phyloP scores from a whole-genome alignment of 2,113 vertebrate species.

The Spea multiplicata region DNA sequence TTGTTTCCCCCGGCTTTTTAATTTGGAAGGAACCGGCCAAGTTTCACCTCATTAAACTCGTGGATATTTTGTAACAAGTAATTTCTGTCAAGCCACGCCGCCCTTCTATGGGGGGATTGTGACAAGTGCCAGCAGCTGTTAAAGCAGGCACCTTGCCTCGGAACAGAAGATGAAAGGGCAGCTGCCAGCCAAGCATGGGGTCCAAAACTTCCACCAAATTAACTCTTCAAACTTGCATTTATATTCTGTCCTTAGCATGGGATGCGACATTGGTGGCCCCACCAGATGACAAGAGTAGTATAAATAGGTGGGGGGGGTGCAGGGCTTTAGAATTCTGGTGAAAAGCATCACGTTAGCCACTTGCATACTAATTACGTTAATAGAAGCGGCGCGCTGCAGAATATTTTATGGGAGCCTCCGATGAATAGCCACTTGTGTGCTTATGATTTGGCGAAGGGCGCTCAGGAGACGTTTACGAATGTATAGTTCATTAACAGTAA shows the following conservation, averaged over 20 bases:
- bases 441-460: no score
- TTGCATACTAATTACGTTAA: constrained; percentile 37
- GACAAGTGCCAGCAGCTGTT: constrained; percentile 54
- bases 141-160: constrained; percentile 50
- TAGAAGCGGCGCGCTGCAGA: constrained; percentile 18
- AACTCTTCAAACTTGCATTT: constrained; percentile 50
- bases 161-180: constrained; percentile 51
- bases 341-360: constrained; percentile 42
- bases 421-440: not conserved
- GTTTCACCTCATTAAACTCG: constrained; percentile 62
- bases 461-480: no score
- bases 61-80: constrained; percentile 52
- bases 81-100: constrained; percentile 55
- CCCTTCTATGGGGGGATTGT: constrained; percentile 45
- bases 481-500: no score
- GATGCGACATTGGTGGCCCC: constrained; percentile 38
- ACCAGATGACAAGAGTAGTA: constrained; percentile 33
- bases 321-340: not conserved
- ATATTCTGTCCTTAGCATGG: constrained; percentile 42
- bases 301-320: constrained; percentile 8
- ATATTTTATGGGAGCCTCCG: not conserved
- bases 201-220: constrained; percentile 46
- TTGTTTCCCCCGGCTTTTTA: not conserved
- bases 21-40: constrained; percentile 50
- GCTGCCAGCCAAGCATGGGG: constrained; percentile 53